A percentile compares a stretch with the other conserved stretches of the same genome.
Conservation (phyloP, 2,113 vertebrate species). For the Salvator merianae region DNA sequence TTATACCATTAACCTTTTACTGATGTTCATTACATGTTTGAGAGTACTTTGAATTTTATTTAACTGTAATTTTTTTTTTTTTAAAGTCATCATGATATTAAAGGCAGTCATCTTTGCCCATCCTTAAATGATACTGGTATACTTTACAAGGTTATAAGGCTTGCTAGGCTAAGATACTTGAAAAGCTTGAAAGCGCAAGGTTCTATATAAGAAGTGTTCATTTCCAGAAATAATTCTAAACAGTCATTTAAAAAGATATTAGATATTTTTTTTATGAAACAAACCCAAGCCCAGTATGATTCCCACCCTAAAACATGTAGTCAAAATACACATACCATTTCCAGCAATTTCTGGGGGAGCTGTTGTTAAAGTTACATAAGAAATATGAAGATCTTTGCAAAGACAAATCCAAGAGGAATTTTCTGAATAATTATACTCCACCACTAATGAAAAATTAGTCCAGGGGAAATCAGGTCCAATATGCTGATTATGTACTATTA, state of each 20-base stretch:
- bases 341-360: slow-evolving; percentile 60
- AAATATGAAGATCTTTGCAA: slow-evolving; percentile 79
- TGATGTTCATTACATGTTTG: too few relatives aligned
- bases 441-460: slow-evolving; percentile 83
- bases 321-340: slow-evolving; percentile 64
- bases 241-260: slow-evolving; percentile 20
- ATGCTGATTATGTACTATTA: slow-evolving; percentile 79
- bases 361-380: slow-evolving; percentile 80
- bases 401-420: slow-evolving; percentile 81
- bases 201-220: not conserved
- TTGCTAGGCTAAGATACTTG: too few relatives aligned
- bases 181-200: not conserved
- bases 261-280: slow-evolving; percentile 6
- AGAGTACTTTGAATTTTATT: too few relatives aligned
- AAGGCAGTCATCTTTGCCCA: too few relatives aligned
- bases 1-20: too few relatives aligned
- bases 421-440: slow-evolving; percentile 86
- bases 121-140: not conserved
- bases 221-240: fast-evolving
- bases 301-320: not conserved
- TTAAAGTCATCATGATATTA: too few relatives aligned
- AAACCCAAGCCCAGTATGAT: not conserved
- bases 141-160: not conserved
- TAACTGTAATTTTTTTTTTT: too few relatives aligned
- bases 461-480: slow-evolving; percentile 90